Evolutionary conservation across 2,113 vertebrate species (phyloP), one percentile per base, ranked within the genome.

Genomic region (Callochromis pleurospilus): DNA sequence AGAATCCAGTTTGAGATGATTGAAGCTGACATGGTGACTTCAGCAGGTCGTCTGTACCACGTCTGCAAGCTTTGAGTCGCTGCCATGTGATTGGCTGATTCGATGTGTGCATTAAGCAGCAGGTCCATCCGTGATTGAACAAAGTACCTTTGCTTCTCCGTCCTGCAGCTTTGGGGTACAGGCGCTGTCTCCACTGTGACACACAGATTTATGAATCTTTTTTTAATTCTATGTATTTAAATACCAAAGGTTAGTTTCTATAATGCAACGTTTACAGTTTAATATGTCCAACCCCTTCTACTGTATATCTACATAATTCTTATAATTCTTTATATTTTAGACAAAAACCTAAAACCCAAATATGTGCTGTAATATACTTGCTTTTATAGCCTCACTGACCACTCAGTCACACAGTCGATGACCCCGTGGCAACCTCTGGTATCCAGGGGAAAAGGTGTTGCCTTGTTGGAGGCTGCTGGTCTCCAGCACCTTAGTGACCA

Each of bases 201-300:
- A 14, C 7, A 45, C 7, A 26, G 19, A 73, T 1, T 5, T 12
- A 45, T 68, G n/a, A 9, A 73, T 9, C 42, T 42, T 33, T 33
- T 38, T 24, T 40, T 1, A 0, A 62, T 62, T 36, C 31, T n/a
- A 7, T 62, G 58, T 62, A 21, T 68, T 40, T 40, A 70, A 45
- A 17, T 3, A 47, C 0, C 9, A 19, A 26, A 47, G 42, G 14
- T 19, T 29, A 31, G 42, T 75, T 45, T 75, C 40, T 49, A 49
- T 75, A 3, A 65, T 12, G 31, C 29, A 38, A 65, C 0, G 4
- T 65, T 29, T 29, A 47, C 42, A 29, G 68, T 75, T 0, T 0
- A 75, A 12, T 7, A 12, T 11, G 42, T 47, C 58, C 29, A 62
- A 47, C 40, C 24, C 9, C 40, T 47, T 75, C 70, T 29, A 75